A percentile compares a stretch with the other conserved stretches of the same genome.
Evolutionary conservation across 2,797 vertebrate genomes (phyloP).

Genomic region (Clarias laeviceps): DNA sequence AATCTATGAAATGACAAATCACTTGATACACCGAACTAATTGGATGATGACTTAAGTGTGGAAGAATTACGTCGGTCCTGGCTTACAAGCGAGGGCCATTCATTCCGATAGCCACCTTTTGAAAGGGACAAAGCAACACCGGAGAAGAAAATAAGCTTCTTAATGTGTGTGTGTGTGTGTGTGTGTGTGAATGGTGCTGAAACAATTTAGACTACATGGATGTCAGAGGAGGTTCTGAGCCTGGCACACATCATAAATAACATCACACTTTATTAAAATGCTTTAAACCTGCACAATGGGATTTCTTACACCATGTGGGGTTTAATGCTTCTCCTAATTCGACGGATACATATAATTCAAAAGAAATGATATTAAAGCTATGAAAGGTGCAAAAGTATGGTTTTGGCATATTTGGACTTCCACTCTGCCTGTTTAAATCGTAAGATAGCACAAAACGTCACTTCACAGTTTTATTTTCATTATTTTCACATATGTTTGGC

Average conservation of each 20-base stretch:
- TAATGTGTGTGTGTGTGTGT: constrained; percentile 40
- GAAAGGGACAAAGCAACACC: constrained; percentile 42
- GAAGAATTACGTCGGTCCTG: constrained; percentile 77
- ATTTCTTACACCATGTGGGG: background rate
- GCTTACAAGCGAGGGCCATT: constrained; percentile 34
- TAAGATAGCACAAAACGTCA: constrained; percentile 22
- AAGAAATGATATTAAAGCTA: background rate
- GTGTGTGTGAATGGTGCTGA: constrained; percentile 48
- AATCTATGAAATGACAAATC: constrained; percentile 86
- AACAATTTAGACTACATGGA: constrained; percentile 49
- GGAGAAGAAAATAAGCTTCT: constrained; percentile 53
- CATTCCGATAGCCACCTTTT: constrained; percentile 39
- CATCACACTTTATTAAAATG: background rate
- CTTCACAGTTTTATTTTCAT: constrained; percentile 38
- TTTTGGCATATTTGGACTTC: background rate
- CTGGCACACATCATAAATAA: background rate
- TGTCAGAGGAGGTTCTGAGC: constrained; percentile 33
- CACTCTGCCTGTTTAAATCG: background rate
- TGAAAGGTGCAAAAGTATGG: too few species aligned
- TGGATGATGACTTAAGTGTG: constrained; percentile 88
- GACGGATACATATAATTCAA: background rate
- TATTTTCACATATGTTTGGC: constrained; percentile 18
- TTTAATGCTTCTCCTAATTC: background rate
- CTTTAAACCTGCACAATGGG: background rate
- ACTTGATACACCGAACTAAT: constrained; percentile 88